Percentiles rank a stretch among this genome's conserved stretches.
These are phyloP conservation scores for Semotilus atromaculatus DNA, from an alignment of 2,797 vertebrate genomes.

Conservation along the genomic window DNA sequence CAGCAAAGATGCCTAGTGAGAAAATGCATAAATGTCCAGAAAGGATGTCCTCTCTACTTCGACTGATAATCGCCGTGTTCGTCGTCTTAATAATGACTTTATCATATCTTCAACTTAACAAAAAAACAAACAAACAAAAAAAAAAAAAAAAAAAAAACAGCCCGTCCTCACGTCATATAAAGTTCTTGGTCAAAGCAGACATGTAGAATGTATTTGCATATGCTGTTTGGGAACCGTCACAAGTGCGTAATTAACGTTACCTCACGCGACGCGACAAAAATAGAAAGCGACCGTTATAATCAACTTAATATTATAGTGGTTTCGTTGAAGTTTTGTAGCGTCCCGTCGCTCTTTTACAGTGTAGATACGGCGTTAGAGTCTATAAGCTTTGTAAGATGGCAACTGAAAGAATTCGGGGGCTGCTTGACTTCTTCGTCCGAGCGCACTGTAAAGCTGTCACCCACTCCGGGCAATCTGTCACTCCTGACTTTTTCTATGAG, in stretches of 20 bases:
- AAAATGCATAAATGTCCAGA: slow-evolving; percentile 5
- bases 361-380: background rate
- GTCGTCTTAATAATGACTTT: slow-evolving; percentile 66
- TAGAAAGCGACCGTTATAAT: slow-evolving; percentile 1
- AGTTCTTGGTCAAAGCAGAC: background rate
- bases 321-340: background rate
- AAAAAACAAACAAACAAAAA: background rate
- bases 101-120: slow-evolving; percentile 35
- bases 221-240: slow-evolving; percentile 1
- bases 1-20: slow-evolving; percentile 3
- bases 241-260: slow-evolving; percentile 50
- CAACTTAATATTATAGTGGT: background rate
- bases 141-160: background rate
- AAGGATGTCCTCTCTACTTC: slow-evolving; percentile 41
- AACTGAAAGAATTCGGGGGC: slow-evolving; percentile 14
- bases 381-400: slow-evolving; percentile 37
- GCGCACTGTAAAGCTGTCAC: slow-evolving; percentile 50
- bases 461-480: slow-evolving; percentile 60
- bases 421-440: slow-evolving; percentile 34
- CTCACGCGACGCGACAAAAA: slow-evolving; percentile 11
- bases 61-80: slow-evolving; percentile 70
- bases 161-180: background rate
- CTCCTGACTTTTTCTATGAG: slow-evolving; percentile 70
- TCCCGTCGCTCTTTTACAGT: background rate
- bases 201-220: background rate